Conservation (phyloP, 2,797 vertebrate genomes). For the Dendrocincla fuliginosa region DNA sequence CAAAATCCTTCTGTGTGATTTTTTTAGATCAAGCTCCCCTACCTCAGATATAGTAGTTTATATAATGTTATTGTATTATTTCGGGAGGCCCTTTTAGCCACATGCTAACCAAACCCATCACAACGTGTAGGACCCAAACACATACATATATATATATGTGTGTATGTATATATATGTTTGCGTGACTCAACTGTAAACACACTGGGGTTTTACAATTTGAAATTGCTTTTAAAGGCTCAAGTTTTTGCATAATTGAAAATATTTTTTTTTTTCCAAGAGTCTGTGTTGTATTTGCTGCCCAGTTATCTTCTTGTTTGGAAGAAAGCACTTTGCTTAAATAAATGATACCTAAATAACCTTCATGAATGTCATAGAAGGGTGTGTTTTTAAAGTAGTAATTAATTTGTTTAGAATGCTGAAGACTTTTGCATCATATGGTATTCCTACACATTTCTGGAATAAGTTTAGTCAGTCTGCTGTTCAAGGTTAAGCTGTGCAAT, state of each 20-base stretch:
- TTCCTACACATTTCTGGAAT: neutral
- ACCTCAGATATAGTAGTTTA: neutral
- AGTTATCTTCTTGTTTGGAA: neutral
- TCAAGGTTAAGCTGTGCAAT: neutral
- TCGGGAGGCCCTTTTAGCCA: neutral
- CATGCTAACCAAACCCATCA: neutral
- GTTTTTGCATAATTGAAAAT: neutral
- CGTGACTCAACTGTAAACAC: neutral
- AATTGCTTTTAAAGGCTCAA: neutral
- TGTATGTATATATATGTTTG: neutral
- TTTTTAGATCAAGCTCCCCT: neutral
- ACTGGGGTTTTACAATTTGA: neutral
- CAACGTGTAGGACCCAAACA: rapidly evolving
- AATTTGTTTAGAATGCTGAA: neutral
- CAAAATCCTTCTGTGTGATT: neutral
- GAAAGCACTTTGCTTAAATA: neutral
- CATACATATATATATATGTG: neutral
- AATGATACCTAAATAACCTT: neutral
- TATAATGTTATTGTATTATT: neutral
- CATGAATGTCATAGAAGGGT: neutral
- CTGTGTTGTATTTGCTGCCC: neutral
- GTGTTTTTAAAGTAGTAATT: neutral
- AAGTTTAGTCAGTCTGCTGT: neutral
- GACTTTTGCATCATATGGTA: neutral
- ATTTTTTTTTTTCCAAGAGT: neutral